Conservation (phyloP, 2,113 vertebrate genomes). For the Myrmophylax atrothorax region DNA sequence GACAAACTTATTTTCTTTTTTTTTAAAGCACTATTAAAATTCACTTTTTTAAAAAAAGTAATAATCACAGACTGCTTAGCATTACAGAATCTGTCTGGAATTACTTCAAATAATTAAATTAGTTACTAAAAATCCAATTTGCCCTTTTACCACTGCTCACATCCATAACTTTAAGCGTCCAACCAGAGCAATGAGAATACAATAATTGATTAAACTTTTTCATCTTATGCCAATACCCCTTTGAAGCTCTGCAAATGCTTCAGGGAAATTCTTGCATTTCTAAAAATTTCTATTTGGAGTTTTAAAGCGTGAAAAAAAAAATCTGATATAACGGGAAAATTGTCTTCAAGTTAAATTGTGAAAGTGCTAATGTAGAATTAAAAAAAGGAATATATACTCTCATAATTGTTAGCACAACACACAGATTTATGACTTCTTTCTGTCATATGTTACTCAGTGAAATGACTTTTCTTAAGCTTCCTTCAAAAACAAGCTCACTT, state of each 20-base stretch:
- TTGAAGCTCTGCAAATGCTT: background rate
- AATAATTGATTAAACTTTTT: background rate
- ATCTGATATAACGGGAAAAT: background rate
- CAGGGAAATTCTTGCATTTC: background rate
- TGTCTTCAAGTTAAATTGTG: background rate
- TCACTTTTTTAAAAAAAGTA: background rate
- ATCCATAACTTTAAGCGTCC: background rate
- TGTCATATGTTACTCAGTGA: background rate
- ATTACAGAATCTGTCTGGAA: background rate
- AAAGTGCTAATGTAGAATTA: background rate
- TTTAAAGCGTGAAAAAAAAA: background rate
- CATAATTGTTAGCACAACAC: background rate
- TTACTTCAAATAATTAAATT: background rate
- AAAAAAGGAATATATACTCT: background rate
- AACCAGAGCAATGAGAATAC: background rate
- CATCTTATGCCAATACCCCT: background rate
- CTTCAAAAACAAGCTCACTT: slow-evolving; percentile 7
- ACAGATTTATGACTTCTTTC: background rate
- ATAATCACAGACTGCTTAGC: background rate
- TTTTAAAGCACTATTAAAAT: background rate
- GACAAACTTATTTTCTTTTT: background rate
- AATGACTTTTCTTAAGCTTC: background rate
- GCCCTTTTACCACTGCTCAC: background rate
- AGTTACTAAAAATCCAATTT: background rate
- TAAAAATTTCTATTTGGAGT: background rate